A percentile compares a stretch with the other conserved stretches of the same genome.
These are phyloP conservation scores for Muraenolepis orangiensis DNA, from an alignment of 2,797 vertebrate genomes.

Conservation along the genomic window DNA sequence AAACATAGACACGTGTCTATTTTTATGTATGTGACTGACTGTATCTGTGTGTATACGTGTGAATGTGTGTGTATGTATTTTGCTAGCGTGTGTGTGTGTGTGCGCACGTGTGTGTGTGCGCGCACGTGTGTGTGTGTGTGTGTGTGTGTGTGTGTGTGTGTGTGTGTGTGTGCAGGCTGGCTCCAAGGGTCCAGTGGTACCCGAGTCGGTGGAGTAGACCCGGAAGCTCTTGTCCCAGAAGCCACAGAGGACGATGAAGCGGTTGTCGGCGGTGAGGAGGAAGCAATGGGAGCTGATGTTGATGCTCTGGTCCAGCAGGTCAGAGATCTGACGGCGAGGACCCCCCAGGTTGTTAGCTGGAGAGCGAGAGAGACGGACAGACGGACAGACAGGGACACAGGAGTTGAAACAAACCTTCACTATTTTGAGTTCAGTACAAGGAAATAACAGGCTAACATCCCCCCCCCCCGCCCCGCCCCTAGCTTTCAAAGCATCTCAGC, in stretches of 20 bases:
- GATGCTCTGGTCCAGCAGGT: conserved; percentile 96
- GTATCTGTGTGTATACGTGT: conserved; percentile 14
- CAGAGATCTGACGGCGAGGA: conserved; percentile 92
- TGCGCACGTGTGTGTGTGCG: conserved; percentile 24
- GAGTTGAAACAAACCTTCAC: background rate
- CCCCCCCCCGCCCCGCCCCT: background rate
- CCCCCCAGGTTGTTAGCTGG: conserved; percentile 83
- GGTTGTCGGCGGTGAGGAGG: conserved; percentile 92
- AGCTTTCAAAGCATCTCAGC: background rate
- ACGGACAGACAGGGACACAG: background rate
- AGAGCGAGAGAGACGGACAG: conserved; percentile 21
- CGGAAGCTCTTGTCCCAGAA: conserved; percentile 99
- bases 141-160: conserved; percentile 21
- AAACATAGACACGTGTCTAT: too few species aligned
- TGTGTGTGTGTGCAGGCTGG: background rate
- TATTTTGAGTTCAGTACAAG: background rate
- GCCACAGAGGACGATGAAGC: conserved; percentile 92
- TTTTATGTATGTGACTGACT: conserved; percentile 20
- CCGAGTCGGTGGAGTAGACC: conserved; percentile 93
- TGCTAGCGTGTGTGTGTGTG: conserved; percentile 18
- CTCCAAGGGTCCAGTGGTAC: conserved; percentile 59
- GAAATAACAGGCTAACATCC: background rate
- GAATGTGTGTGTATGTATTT: conserved; percentile 9
- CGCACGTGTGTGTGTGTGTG: conserved; percentile 24
- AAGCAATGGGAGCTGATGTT: conserved; percentile 95